phyloP scores from a whole-genome alignment of 2,797 vertebrate genomes.

The Meriones psammophilus region DNA sequence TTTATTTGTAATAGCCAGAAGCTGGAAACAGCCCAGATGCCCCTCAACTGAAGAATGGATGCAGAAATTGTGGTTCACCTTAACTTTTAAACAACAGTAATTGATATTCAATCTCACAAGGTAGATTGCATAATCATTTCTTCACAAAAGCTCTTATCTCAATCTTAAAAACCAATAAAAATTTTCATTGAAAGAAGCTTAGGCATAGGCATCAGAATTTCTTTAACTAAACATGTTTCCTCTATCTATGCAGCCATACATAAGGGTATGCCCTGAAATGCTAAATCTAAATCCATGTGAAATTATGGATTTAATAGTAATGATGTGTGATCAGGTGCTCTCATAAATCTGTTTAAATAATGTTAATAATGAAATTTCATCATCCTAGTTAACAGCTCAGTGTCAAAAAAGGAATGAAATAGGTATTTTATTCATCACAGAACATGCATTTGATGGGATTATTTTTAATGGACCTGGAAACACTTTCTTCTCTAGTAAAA shows the following conservation, averaged over 20 bases:
- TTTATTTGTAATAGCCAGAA: too few relatives aligned
- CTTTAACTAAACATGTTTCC: not conserved
- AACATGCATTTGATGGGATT: not conserved
- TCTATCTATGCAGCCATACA: not conserved
- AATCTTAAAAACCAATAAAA: not conserved
- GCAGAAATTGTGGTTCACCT: not conserved
- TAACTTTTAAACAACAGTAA: not conserved
- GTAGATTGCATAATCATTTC: not conserved
- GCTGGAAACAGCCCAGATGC: too few relatives aligned
- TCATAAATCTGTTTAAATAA: not conserved
- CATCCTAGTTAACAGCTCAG: not conserved
- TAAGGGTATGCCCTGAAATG: fast-evolving
- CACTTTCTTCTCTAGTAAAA: not conserved
- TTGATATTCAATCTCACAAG: not conserved
- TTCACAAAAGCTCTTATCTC: not conserved
- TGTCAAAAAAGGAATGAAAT: slow-evolving; percentile 8
- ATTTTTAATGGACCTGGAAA: not conserved
- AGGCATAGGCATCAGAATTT: not conserved
- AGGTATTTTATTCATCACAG: slow-evolving; percentile 23
- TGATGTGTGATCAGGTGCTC: not conserved
- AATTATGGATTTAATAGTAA: not conserved
- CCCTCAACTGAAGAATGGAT: too few relatives aligned
- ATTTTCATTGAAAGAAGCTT: not conserved
- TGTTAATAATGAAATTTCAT: not conserved
- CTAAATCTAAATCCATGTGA: not conserved